These are phyloP conservation scores for Pteropus alecto DNA, from an alignment of 2,113 vertebrate genomes.

Conservation along the genomic window DNA sequence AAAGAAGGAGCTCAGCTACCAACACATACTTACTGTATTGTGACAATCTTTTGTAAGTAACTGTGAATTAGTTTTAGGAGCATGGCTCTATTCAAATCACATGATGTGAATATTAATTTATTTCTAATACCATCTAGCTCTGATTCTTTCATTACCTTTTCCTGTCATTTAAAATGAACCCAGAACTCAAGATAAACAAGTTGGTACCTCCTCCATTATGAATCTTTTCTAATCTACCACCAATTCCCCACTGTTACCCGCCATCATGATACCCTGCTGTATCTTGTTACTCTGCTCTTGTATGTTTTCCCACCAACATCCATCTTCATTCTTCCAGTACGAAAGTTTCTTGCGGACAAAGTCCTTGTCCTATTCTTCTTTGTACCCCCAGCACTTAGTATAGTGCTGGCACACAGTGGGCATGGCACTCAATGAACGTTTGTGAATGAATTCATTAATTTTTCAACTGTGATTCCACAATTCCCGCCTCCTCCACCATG, in stretches of 20 bases:
- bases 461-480: not conserved
- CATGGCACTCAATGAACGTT: not conserved
- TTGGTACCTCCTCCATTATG: not conserved
- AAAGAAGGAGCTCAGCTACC: not conserved
- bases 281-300: not conserved
- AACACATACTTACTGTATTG: not conserved
- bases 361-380: not conserved
- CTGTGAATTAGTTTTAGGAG: not conserved
- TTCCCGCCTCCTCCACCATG: rapidly evolving
- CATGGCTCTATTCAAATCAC: not conserved
- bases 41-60: not conserved
- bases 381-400: not conserved
- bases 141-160: not conserved
- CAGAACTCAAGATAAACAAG: not conserved
- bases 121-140: not conserved
- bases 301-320: not conserved
- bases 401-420: not conserved
- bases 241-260: not conserved
- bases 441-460: not conserved
- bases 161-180: not conserved
- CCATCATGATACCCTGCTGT: not conserved
- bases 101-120: not conserved
- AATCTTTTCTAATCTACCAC: not conserved
- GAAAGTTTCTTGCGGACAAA: not conserved
- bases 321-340: not conserved